Base-by-base conservation (phyloP, 1,140 invertebrate genomes). In the Drosophila kohkoa region DNA sequence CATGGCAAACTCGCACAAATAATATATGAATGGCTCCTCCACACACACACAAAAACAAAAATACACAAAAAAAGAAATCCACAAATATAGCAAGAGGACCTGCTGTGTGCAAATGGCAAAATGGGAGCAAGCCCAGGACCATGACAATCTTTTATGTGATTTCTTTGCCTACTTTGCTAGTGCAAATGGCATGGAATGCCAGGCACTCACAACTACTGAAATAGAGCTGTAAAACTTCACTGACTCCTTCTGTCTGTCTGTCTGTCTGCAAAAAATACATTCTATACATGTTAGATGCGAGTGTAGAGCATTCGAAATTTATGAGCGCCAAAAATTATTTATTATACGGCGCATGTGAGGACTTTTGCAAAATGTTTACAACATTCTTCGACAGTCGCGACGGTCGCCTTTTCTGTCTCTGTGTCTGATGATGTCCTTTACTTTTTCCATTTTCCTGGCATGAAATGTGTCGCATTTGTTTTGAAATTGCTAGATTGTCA, bases 301-400 rank as follows among this genome's bases (percentile, higher is more conserved):
- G 20, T 8, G 28, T 60, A 64, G 63, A 73, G 63, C 81, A 81
- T 89, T 81, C 63, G n/a, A 81, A 89, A 90, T 89, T 89, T 89
- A 89, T 90, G 86, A 90, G 78, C 72, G 49, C 55, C 67, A 85
- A 79, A 89, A 80, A 89, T 89, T 89, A 89, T 90, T 90, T 89
- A 89, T 83, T 75, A 74, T 69, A 45, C 63, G 45, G 62, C 20
- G 70, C 54, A 55, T 81, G 60, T 71, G 66, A 73, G 72, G 72
- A 67, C 57, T 60, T 25, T 67, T 67, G 38, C 15, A 52, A 66
- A 54, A 54, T 57, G 46, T 55, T 57, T 60, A 49, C 68, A 59
- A 52, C 13, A 15, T 73, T 55, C 16, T 73, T 59, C 28, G 69
- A 38, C 54, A 28, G 55, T 63, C 16, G 28, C 45, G 38, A 13